Base-by-base conservation (phyloP, 1,140 invertebrate genomes). In the Goniozus legneri region DNA sequence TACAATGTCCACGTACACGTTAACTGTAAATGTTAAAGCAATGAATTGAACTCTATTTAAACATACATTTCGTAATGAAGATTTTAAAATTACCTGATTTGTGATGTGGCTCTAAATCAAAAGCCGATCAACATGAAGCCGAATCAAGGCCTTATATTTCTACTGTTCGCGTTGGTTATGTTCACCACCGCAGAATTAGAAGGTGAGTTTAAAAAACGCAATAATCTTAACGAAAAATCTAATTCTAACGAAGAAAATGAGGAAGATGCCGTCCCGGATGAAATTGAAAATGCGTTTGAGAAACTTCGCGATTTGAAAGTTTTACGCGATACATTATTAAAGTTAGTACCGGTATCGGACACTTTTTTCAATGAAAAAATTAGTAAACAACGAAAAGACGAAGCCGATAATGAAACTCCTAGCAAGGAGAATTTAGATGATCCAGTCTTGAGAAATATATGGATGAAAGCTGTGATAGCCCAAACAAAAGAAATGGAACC, bases 1-100 rank as follows among this genome's bases (percentile, higher is more conserved):
- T n/a, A n/a, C 42, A 52, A 67, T 67, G 57, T 65, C 55, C 58
- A 64, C 62, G 57, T 65, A 60, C 58, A 41, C 55, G 20, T 52
- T 45, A 20, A 58, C 47, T 20, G 44, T 46, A 45, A n/a, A n/a
- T n/a, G n/a, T n/a, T n/a, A n/a, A n/a, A n/a, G n/a, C n/a, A n/a
- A 41, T 48, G 44, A 43, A 59, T 50, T 33, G 33, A 32, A 24
- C 22, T 36, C 24, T 32, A 31, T 18, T 24, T 39, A 34, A 30
- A 36, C 10, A 19, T 32, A 19, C 13, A n/a, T 15, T 15, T 37
- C 24, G 33, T 50, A 37, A 46, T 41, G 33, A 46, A 30, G 42
- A 43, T 34, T 22, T n/a, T 38, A 39, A 38, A 18, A 40, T 48
- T 33, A 35, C 33, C 42, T 20, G 45, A 38, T 42, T 49, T 54